phyloP scores from a whole-genome alignment of 2,113 vertebrate species.

The Protobothrops flavoviridis region DNA sequence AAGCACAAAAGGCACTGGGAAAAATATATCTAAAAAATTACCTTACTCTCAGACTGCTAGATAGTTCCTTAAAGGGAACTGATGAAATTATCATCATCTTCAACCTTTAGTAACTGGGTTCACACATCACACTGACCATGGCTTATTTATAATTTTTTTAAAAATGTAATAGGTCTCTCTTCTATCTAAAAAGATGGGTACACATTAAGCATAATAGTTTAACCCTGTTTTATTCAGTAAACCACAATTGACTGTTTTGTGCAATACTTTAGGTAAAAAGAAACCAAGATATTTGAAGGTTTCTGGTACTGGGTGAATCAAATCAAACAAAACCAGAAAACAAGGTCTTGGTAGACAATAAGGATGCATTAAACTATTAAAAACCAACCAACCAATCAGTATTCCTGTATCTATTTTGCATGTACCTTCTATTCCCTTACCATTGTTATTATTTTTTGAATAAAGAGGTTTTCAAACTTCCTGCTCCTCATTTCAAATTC shows the following conservation, averaged over 20 bases:
- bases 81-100: background rate
- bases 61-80: background rate
- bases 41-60: background rate
- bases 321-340: background rate
- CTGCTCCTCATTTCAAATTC: background rate
- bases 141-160: background rate
- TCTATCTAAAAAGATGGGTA: background rate
- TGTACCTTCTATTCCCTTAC: background rate
- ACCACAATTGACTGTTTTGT: background rate
- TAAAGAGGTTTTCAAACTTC: background rate
- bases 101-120: background rate
- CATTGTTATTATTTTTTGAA: background rate
- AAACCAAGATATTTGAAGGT: background rate
- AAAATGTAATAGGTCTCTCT: background rate
- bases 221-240: background rate
- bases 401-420: background rate
- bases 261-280: background rate
- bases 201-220: background rate
- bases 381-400: background rate
- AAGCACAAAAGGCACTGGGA: background rate
- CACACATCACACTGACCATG: background rate
- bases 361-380: background rate
- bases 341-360: background rate
- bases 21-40: background rate
- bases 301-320: background rate